A percentile compares a stretch with the other conserved stretches of the same genome.
These are phyloP conservation scores for Phenganax subtilis DNA, from an alignment of 92 coral and sea anemone genomes.

Conservation along the genomic window DNA sequence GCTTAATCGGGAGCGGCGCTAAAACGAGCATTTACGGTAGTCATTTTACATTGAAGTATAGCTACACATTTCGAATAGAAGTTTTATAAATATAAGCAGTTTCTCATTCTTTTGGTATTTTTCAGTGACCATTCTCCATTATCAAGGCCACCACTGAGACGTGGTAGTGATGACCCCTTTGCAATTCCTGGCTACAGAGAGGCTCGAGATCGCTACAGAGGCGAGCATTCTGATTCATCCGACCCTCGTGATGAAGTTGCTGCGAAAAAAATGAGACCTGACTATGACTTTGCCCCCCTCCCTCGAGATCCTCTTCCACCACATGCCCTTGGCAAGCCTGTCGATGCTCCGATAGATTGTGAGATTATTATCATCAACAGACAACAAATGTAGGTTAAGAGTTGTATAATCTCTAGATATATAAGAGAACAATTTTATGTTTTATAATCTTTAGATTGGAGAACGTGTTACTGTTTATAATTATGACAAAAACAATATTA, in stretches of 20 bases:
- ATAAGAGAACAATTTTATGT: not conserved
- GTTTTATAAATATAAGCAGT: too few relatives aligned
- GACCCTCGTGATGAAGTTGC: constrained; percentile 62
- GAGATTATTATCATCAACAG: constrained; percentile 87
- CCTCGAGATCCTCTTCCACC: constrained; percentile 45
- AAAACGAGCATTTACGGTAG: too few relatives aligned
- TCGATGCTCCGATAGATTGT: constrained; percentile 94
- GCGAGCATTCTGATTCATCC: constrained; percentile 60
- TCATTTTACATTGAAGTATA: too few relatives aligned
- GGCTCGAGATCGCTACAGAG: constrained; percentile 71
- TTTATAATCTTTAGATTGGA: too few relatives aligned
- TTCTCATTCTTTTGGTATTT: not conserved
- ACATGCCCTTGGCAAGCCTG: constrained; percentile 48
- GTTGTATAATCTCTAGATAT: not conserved
- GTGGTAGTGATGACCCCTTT: constrained; percentile 62
- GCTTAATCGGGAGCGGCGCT: too few relatives aligned
- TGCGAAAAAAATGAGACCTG: constrained; percentile 76
- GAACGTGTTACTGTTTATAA: too few relatives aligned
- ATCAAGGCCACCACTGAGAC: constrained; percentile 8
- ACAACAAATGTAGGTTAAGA: constrained; percentile 61
- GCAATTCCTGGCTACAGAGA: constrained; percentile 28
- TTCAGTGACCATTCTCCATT: constrained; percentile 31
- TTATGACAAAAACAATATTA: not conserved
- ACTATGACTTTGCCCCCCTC: constrained; percentile 51
- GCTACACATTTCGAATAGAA: too few relatives aligned